Conservation (phyloP, 2,113 vertebrate species). For the Pollimyrus isidori region DNA sequence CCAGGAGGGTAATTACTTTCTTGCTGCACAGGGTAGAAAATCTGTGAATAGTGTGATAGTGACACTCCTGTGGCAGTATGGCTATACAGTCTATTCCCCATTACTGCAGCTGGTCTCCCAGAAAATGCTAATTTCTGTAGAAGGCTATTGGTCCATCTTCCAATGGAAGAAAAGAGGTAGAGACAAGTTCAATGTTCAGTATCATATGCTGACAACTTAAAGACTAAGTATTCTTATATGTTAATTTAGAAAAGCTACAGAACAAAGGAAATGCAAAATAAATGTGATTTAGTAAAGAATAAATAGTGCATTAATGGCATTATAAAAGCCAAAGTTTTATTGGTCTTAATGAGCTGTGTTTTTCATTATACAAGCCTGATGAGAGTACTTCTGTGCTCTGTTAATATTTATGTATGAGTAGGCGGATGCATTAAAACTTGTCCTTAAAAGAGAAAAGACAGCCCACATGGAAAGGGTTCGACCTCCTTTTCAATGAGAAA, state of each 20-base stretch:
- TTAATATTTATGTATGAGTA: conserved; percentile 1
- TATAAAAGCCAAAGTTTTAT: conserved; percentile 25
- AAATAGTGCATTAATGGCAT: conserved; percentile 26
- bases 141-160: conserved; percentile 5
- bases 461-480: background rate
- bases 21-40: conserved; percentile 35
- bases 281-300: conserved; percentile 24
- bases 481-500: background rate
- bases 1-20: conserved; percentile 51
- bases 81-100: conserved; percentile 27
- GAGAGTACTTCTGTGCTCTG: conserved; percentile 11
- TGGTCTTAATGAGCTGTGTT: conserved; percentile 26
- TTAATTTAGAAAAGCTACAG: background rate
- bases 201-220: background rate
- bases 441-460: background rate
- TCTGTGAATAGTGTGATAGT: conserved; percentile 44
- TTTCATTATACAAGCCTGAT: conserved; percentile 25
- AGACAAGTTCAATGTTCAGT: conserved; percentile 2
- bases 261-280: background rate
- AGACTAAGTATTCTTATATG: background rate
- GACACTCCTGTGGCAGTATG: conserved; percentile 17
- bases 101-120: conserved; percentile 24
- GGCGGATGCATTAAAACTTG: background rate
- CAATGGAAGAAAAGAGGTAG: background rate
- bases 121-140: conserved; percentile 26